Evolutionary conservation across 1,140 invertebrate species (phyloP).

Genomic region (Drosophila erecta): DNA sequence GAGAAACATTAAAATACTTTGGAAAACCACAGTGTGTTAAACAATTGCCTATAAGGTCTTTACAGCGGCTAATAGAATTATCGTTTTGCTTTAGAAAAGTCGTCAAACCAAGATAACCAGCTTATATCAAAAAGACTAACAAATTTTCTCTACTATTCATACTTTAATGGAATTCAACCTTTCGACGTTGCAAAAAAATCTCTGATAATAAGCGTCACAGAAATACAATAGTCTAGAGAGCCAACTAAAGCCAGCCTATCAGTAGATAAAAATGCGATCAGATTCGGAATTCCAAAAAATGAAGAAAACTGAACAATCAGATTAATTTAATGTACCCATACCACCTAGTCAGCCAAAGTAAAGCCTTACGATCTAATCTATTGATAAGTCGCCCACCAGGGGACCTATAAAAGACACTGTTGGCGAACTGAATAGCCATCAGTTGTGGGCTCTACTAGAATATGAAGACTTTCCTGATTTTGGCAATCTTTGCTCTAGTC

Average conservation of each 20-base stretch:
- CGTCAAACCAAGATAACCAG: too few species aligned
- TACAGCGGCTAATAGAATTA: too few species aligned
- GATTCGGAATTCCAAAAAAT: conserved; percentile 25
- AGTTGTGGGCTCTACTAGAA: conserved; percentile 26
- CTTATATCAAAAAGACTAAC: too few species aligned
- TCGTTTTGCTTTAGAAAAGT: too few species aligned
- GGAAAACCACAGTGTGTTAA: too few species aligned
- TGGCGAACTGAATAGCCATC: not conserved
- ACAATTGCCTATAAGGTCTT: too few species aligned
- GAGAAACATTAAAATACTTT: too few species aligned
- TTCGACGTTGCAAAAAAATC: too few species aligned
- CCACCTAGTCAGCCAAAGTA: conserved; percentile 13
- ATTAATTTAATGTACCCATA: conserved; percentile 24
- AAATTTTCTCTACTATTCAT: too few species aligned
- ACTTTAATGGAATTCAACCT: too few species aligned
- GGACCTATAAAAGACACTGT: conserved; percentile 24
- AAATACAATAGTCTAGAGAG: not conserved
- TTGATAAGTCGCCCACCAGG: conserved; percentile 28
- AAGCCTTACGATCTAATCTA: conserved; percentile 12
- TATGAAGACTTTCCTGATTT: conserved; percentile 34
- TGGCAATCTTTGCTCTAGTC: conserved; percentile 27
- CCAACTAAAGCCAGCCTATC: conserved; percentile 33
- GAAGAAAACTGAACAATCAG: conserved; percentile 5
- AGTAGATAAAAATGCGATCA: conserved; percentile 46
- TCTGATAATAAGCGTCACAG: too few species aligned